These are phyloP conservation scores for Pristionchus entomophagus DNA, from an alignment of 2,888 invertebrate genomes.

Conservation along the genomic window DNA sequence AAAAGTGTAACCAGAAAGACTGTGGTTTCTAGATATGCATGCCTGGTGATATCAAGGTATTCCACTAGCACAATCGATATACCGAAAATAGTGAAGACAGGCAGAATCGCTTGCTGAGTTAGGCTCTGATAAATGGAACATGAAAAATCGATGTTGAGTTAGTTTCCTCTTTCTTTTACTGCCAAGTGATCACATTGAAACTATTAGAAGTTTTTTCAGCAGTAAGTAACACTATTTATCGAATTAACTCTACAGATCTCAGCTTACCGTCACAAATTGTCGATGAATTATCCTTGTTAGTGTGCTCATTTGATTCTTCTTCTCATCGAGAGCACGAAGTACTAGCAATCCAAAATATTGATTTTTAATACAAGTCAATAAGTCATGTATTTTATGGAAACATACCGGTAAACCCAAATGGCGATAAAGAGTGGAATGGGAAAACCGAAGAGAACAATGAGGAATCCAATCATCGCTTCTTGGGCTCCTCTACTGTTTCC, in stretches of 20 bases:
- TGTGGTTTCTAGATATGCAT: not conserved
- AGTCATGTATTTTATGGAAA: not conserved
- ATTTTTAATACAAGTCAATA: not conserved
- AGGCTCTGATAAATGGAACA: not conserved
- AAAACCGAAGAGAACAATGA: not conserved
- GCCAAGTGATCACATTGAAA: too few species aligned
- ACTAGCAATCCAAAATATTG: not conserved
- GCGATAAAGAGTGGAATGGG: constrained; percentile 3
- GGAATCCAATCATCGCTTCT: not conserved
- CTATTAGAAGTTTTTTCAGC: too few species aligned
- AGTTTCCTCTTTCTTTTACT: too few species aligned
- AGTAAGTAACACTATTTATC: too few species aligned
- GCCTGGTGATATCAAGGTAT: not conserved
- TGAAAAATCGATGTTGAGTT: not conserved
- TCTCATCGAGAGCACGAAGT: not conserved
- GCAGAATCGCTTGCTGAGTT: not conserved
- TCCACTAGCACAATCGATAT: not conserved
- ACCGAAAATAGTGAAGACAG: not conserved
- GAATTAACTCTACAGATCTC: too few species aligned
- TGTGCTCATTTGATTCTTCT: constrained; percentile 1
- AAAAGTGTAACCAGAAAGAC: not conserved
- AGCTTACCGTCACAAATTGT: not conserved
- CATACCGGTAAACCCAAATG: constrained; percentile 4
- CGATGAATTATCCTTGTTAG: not conserved
- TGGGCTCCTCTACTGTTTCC: not conserved